A percentile compares a stretch with the other conserved stretches of the same genome.
Conservation (phyloP, 2,888 invertebrate genomes). For the Lymantria monacha region DNA sequence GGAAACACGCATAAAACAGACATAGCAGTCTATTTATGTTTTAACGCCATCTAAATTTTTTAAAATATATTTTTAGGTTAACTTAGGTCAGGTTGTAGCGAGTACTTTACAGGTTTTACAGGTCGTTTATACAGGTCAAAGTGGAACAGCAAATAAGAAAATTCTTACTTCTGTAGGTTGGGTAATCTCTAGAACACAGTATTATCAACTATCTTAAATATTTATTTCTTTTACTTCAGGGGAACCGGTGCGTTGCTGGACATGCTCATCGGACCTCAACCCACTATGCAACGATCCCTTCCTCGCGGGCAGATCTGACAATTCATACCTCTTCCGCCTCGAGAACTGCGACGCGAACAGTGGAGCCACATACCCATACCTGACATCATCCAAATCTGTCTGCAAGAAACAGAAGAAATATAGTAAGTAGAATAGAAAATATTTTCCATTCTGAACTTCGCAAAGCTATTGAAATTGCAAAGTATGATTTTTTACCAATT, state of each 20-base stretch:
- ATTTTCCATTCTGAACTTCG: neutral
- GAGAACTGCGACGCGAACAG: slow-evolving; percentile 77
- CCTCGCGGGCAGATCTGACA: slow-evolving; percentile 79
- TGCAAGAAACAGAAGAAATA: slow-evolving; percentile 90
- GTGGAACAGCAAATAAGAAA: too few relatives aligned
- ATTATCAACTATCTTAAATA: too few relatives aligned
- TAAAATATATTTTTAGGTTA: too few relatives aligned
- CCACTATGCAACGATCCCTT: slow-evolving; percentile 88
- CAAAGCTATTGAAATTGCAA: neutral
- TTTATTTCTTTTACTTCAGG: slow-evolving; percentile 71
- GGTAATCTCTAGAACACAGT: too few relatives aligned
- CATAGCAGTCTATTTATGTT: too few relatives aligned
- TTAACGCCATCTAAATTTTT: too few relatives aligned
- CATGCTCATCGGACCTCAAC: slow-evolving; percentile 88
- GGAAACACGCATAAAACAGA: too few relatives aligned
- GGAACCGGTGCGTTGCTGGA: slow-evolving; percentile 87
- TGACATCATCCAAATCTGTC: slow-evolving; percentile 81
- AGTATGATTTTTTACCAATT: neutral
- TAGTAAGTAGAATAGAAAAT: slow-evolving; percentile 84
- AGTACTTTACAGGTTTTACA: too few relatives aligned
- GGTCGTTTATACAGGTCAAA: too few relatives aligned
- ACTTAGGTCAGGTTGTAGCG: too few relatives aligned
- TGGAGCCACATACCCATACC: slow-evolving; percentile 71
- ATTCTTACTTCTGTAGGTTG: too few relatives aligned
- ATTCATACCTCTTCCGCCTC: slow-evolving; percentile 66